Conservation (phyloP, 2,888 invertebrate genomes). For the Drosophila anomalata region DNA sequence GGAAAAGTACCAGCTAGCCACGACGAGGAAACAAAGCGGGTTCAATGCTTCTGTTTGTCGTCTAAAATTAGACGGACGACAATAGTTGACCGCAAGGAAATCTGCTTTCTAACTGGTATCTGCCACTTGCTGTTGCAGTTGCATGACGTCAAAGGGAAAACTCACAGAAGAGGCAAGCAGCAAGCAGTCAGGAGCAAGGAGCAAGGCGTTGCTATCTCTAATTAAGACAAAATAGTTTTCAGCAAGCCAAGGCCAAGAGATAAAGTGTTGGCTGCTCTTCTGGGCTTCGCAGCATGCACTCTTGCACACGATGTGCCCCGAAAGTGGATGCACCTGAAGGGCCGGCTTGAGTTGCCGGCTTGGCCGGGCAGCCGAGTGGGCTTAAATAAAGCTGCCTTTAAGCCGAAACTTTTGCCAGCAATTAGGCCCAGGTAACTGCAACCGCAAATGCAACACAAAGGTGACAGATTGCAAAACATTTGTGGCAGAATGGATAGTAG, state of each 20-base stretch:
- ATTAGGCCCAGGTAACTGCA: conserved; percentile 8
- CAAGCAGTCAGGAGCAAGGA: no score
- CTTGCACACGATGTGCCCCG: conserved; percentile 9
- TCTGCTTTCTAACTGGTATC: conserved; percentile 4
- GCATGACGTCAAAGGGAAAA: conserved; percentile 58
- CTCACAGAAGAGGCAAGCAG: neutral
- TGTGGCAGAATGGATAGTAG: neutral
- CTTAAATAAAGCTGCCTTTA: conserved; percentile 20
- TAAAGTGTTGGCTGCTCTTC: conserved; percentile 22
- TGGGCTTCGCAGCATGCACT: conserved; percentile 47
- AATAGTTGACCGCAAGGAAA: conserved; percentile 29
- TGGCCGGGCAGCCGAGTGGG: conserved; percentile 11
- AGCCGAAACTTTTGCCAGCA: conserved; percentile 15
- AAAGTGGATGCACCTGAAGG: conserved; percentile 38
- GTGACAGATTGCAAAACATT: neutral
- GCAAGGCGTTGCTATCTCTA: conserved; percentile 39
- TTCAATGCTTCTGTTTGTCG: conserved; percentile 41
- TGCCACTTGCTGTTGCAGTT: conserved; percentile 23
- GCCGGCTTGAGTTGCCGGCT: conserved; percentile 16
- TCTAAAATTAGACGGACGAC: conserved; percentile 59
- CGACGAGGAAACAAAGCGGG: conserved; percentile 27
- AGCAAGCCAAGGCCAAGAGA: conserved; percentile 51
- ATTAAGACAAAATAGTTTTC: conserved; percentile 68
- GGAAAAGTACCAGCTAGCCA: conserved; percentile 27
- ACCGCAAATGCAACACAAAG: neutral